Evolutionary conservation across 2,113 vertebrate species (phyloP), one percentile per base, ranked within the genome.

Genomic region (Sisor rabdophorus): DNA sequence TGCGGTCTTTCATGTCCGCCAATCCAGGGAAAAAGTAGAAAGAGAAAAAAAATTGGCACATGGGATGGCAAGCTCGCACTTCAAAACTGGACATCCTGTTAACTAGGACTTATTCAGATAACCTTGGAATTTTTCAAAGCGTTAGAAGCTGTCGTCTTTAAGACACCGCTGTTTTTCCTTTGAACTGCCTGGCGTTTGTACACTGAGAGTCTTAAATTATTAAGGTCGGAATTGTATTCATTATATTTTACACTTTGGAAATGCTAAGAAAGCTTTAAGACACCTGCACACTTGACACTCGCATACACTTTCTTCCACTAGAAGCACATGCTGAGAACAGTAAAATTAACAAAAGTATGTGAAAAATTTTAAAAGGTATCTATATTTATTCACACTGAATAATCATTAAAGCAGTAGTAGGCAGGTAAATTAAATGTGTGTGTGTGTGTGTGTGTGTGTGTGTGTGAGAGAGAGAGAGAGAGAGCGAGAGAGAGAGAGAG

Each of bases 71-170:
- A 84, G 80, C 81, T 79, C 82, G 72, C 73, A 78, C 83, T 84
- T 85, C 84, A 85, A 81, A 85, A 85, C 82, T 85, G 84, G 85
- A 85, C 85, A 85, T 83, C 81, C 80, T 86, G 83, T 85, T 87
- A 86, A 86, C 83, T 82, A 87, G 83, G 79, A 84, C 86, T 86
- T 85, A 85, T 71, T 76, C 84, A 85, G 81, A 83, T 86, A 83
- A 84, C 84, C 85, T 82, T 80, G 84, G 78, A 79, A 78, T 52
- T 81, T 78, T 76, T 40, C 69, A 4, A 36, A 47, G 80, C 71
- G 76, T 87, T 84, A 83, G 67, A 87, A 81, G 79, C 80, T 75
- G 71, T 44, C 78, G 75, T 71, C 80, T 79, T 80, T 78, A 83
- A 81, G 83, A 80, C 80, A 6, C 71, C 67, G 48, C 64, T 63